phyloP scores from a whole-genome alignment of 64 coral and sea anemone genomes.

The Porites lutea region DNA sequence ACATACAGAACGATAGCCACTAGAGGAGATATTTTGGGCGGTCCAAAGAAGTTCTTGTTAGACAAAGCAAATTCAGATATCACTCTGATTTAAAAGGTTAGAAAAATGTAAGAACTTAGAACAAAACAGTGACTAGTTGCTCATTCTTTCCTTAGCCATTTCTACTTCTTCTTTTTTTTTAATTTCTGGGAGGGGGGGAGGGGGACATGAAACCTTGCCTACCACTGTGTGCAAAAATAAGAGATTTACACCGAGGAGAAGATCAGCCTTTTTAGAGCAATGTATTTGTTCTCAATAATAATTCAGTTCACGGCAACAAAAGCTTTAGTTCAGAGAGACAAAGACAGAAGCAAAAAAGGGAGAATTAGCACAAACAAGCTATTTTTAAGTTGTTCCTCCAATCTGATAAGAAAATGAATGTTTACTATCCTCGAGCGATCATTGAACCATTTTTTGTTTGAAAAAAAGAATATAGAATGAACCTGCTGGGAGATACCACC shows the following conservation, averaged over 20 bases:
- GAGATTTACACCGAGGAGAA: not conserved
- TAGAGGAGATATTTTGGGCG: too few relatives aligned
- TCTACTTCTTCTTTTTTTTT: not conserved
- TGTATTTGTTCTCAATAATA: conserved; percentile 31
- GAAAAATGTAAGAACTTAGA: not conserved
- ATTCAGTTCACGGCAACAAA: conserved; percentile 32
- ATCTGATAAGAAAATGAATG: not conserved
- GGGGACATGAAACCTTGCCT: not conserved
- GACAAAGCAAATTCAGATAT: not conserved
- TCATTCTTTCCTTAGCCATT: not conserved
- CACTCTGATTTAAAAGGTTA: not conserved
- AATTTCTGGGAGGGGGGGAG: too few relatives aligned
- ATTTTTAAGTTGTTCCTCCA: not conserved
- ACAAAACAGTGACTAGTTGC: not conserved
- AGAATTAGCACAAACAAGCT: conserved; percentile 22
- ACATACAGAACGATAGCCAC: too few relatives aligned
- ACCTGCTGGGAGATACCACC: too few relatives aligned
- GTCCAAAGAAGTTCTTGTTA: too few relatives aligned
- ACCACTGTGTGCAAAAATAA: not conserved
- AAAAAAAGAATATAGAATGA: not conserved
- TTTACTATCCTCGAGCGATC: not conserved
- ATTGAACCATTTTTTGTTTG: not conserved
- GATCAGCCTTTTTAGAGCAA: conserved; percentile 20
- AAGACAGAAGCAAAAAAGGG: not conserved
- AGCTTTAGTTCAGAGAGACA: conserved; percentile 23